Evolutionary conservation across 2,113 vertebrate species (phyloP).

Genomic region (Onychostruthus taczanowskii): DNA sequence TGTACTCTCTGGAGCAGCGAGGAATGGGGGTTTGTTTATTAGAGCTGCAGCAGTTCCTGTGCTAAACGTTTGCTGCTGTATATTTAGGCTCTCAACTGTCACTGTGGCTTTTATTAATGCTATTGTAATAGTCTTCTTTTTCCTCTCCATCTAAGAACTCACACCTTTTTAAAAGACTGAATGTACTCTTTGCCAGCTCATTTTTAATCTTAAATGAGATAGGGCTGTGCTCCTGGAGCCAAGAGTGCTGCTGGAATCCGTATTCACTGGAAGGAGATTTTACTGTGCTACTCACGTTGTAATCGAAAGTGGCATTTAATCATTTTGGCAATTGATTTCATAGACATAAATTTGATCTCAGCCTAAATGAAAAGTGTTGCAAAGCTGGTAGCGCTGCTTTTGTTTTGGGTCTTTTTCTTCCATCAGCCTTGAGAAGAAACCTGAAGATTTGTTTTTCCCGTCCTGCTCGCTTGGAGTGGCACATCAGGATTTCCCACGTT

Average conservation of each 20-base stretch:
- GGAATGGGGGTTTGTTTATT: slow-evolving; percentile 12
- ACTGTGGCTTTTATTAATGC: neutral
- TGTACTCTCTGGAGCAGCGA: neutral
- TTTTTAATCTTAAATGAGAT: slow-evolving; percentile 57
- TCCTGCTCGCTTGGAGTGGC: neutral
- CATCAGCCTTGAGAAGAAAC: neutral
- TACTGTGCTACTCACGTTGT: neutral
- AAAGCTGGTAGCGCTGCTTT: neutral
- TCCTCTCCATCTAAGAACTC: slow-evolving; percentile 48
- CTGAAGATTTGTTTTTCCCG: neutral
- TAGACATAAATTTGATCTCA: neutral
- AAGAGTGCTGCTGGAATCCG: neutral
- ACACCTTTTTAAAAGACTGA: slow-evolving; percentile 50
- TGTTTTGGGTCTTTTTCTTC: neutral
- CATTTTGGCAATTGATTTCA: slow-evolving; percentile 10
- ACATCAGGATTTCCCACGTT: slow-evolving; percentile 26
- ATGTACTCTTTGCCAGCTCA: slow-evolving; percentile 18
- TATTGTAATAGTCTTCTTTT: slow-evolving; percentile 25
- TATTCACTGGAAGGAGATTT: neutral
- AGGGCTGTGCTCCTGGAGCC: slow-evolving; percentile 17
- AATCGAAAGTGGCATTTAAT: slow-evolving; percentile 42
- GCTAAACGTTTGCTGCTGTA: neutral
- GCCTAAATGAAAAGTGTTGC: neutral
- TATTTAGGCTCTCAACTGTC: slow-evolving; percentile 27
- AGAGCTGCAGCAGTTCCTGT: slow-evolving; percentile 30